A percentile compares a stretch with the other conserved stretches of the same genome.
Conservation (phyloP, 2,888 invertebrate genomes). For the Caenorhabditis sp. region DNA sequence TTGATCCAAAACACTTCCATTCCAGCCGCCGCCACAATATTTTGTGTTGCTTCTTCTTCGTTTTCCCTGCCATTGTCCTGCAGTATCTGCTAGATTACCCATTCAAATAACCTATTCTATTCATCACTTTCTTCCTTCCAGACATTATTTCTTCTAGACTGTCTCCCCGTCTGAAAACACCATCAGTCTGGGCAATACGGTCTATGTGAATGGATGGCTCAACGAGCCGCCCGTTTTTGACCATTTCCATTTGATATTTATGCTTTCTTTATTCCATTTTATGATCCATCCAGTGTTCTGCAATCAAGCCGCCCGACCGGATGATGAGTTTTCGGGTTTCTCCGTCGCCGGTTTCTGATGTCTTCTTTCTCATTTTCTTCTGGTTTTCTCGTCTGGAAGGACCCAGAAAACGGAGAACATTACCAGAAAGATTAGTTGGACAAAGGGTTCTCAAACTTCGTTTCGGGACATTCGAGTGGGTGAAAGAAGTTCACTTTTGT, state of each 20-base stretch:
- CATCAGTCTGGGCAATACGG: neutral
- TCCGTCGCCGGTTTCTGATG: conserved; percentile 3
- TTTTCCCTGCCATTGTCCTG: no score
- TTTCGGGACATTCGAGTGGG: neutral
- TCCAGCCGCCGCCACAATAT: no score
- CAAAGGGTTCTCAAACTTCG: neutral
- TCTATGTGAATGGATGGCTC: neutral
- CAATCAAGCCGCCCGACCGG: neutral
- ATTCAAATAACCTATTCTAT: neutral
- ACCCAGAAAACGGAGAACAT: neutral
- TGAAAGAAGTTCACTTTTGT: no score
- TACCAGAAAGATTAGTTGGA: neutral
- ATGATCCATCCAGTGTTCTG: neutral
- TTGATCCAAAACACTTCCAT: no score
- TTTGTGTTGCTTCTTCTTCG: neutral
- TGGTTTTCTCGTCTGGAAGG: neutral
- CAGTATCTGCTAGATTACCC: no score
- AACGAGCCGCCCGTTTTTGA: neutral
- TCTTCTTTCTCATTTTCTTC: conserved; percentile 3
- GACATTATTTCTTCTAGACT: no score
- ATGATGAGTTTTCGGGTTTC: conserved; percentile 1
- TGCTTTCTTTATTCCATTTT: neutral
- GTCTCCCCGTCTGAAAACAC: neutral
- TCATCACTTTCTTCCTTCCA: neutral
- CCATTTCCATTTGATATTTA: neutral